Evolutionary conservation across 2,113 vertebrate genomes (phyloP).

Genomic region (Ondatra zibethicus): DNA sequence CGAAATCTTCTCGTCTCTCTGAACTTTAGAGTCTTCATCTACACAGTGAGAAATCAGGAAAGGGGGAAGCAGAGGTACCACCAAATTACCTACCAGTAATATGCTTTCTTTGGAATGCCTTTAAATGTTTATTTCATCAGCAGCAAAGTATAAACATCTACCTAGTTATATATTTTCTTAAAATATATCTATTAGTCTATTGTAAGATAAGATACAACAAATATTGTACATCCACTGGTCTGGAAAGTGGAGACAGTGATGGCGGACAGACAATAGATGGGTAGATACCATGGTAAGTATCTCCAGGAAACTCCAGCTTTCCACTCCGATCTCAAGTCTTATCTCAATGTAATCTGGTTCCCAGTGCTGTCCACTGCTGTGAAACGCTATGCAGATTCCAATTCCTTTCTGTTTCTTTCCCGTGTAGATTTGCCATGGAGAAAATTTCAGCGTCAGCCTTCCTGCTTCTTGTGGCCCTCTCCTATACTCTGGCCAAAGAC

Average conservation of each 20-base stretch:
- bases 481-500: slow-evolving; percentile 87
- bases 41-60: neutral
- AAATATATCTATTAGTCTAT: neutral
- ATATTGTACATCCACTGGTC: neutral
- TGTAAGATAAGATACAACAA: neutral
- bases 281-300: neutral
- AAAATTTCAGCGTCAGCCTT: slow-evolving; percentile 85
- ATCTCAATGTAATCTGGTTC: neutral
- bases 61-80: neutral
- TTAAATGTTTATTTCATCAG: neutral
- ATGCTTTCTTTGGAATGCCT: neutral
- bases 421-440: slow-evolving; percentile 87
- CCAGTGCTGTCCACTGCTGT: neutral
- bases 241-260: neutral
- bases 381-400: neutral
- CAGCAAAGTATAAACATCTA: neutral
- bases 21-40: neutral
- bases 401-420: slow-evolving; percentile 1
- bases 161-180: slow-evolving; percentile 1
- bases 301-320: neutral
- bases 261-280: neutral
- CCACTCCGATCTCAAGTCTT: neutral
- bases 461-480: slow-evolving; percentile 89
- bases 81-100: neutral
- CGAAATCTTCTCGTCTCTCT: neutral